Base-by-base conservation (phyloP, 2,113 vertebrate genomes). In the Oryzias curvinotus region DNA sequence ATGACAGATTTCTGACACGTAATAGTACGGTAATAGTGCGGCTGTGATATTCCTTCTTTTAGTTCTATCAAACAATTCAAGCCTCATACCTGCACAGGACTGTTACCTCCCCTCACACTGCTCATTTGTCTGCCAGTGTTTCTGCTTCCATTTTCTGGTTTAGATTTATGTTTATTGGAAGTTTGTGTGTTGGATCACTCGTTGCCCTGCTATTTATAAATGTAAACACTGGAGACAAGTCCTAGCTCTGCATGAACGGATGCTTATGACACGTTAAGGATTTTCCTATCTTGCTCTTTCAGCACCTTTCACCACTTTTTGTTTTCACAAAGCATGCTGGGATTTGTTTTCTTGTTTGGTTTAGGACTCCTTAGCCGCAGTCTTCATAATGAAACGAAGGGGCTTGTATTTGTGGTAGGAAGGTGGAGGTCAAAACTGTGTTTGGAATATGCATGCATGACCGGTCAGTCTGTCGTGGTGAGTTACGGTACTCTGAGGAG, bases 321-420 rank as follows among this genome's bases (percentile, higher is more conserved):
- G 73, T 78, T 87, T 84, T 85, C 25, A 53, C 61, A 74, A 48
- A 67, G 48, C 77, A 72, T 68, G 76, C 71, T 85, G 75, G 68
- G 78, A 78, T 59, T 74, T 75, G 75, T 84, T 83, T 73, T 84
- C 81, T 58, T 80, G 79, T 85, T 85, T 81, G 30, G 52, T 67
- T 80, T 78, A 57, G 52, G 48, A 78, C 82, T 85, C 76, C 78
- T 76, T 53, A 47, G 55, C 45, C 50, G 23, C 45, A 58, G 81
- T 58, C 52, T 78, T 73, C 73, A 83, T 84, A 78, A 78, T 62
- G 76, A 81, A 75, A 82, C 80, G 79, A 57, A 65, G 36, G 36
- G 36, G 36, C 36, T 12, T 10, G 71, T 78, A 66, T 83, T 76
- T 77, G 78, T 68, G 55, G 82, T 65, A 57, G 68, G 26, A 75